Conservation (phyloP, 1,140 invertebrate genomes). For the Apolygus lucorum region DNA sequence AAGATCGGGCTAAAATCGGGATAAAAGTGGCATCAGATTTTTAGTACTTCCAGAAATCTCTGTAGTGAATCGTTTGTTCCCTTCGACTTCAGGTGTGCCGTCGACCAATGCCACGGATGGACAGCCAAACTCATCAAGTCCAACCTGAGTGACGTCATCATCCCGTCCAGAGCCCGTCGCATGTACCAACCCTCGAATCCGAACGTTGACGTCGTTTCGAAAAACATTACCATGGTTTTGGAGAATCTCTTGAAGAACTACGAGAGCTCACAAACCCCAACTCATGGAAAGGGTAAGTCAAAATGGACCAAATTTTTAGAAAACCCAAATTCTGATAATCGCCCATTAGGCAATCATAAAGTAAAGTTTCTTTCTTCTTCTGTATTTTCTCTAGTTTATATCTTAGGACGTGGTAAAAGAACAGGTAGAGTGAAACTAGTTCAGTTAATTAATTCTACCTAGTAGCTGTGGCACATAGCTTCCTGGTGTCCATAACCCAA, state of each 20-base stretch:
- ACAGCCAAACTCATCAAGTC: background rate
- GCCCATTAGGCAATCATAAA: too few relatives aligned
- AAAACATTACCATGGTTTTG: constrained; percentile 69
- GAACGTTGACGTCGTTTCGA: constrained; percentile 23
- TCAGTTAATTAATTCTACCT: too few relatives aligned
- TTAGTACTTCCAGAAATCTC: background rate
- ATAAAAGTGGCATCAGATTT: background rate
- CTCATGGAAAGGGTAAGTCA: constrained; percentile 67
- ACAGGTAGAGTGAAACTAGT: too few relatives aligned
- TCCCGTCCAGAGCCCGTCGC: background rate
- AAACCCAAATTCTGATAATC: too few relatives aligned
- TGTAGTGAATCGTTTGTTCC: too few relatives aligned
- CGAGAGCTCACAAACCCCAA: constrained; percentile 79
- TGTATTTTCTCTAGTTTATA: too few relatives aligned
- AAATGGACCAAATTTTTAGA: too few relatives aligned
- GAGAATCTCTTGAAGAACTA: constrained; percentile 83
- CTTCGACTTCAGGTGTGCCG: background rate
- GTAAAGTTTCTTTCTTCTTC: too few relatives aligned
- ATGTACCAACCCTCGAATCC: background rate
- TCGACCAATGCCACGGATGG: background rate
- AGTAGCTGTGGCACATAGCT: too few relatives aligned
- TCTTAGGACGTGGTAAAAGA: too few relatives aligned
- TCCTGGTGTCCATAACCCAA: too few relatives aligned
- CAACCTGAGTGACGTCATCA: background rate
- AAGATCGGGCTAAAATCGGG: background rate